Conservation (phyloP, 2,888 invertebrate species). For the Volucella inanis region DNA sequence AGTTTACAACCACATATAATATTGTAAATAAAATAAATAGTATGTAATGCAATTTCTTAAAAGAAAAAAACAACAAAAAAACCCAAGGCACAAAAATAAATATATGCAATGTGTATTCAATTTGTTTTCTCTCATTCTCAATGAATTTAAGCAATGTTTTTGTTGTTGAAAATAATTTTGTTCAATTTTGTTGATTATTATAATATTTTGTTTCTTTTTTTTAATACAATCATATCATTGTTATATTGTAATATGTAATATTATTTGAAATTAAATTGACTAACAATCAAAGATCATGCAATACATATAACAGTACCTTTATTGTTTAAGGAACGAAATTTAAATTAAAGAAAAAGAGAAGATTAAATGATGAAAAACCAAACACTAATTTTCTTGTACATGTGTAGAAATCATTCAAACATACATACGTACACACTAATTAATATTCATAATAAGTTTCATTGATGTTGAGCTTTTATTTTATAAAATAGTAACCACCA, state of each 20-base stretch:
- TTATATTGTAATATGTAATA: slow-evolving; percentile 53
- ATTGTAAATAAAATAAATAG: slow-evolving; percentile 14
- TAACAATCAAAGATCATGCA: too few relatives aligned
- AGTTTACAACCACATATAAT: slow-evolving; percentile 38
- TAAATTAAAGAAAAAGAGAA: neutral
- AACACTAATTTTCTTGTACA: too few relatives aligned
- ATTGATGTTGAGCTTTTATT: too few relatives aligned
- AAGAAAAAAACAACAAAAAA: neutral
- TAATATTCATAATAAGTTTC: too few relatives aligned
- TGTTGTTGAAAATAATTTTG: neutral
- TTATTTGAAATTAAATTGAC: too few relatives aligned
- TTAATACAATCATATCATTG: slow-evolving; percentile 71
- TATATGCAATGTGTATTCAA: neutral
- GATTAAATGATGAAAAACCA: neutral
- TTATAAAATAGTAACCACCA: too few relatives aligned
- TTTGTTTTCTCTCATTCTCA: too few relatives aligned
- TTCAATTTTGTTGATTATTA: slow-evolving; percentile 18
- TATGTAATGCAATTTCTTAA: slow-evolving; percentile 15
- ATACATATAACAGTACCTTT: too few relatives aligned
- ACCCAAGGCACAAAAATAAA: neutral
- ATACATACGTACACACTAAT: too few relatives aligned
- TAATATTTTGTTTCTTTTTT: slow-evolving; percentile 35
- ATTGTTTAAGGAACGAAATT: too few relatives aligned
- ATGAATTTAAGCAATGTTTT: too few relatives aligned
- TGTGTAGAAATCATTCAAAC: too few relatives aligned